Evolutionary conservation across 2,797 vertebrate genomes (phyloP), one percentile per base, ranked within the genome.

Genomic region (Enteromius fasciolatus): DNA sequence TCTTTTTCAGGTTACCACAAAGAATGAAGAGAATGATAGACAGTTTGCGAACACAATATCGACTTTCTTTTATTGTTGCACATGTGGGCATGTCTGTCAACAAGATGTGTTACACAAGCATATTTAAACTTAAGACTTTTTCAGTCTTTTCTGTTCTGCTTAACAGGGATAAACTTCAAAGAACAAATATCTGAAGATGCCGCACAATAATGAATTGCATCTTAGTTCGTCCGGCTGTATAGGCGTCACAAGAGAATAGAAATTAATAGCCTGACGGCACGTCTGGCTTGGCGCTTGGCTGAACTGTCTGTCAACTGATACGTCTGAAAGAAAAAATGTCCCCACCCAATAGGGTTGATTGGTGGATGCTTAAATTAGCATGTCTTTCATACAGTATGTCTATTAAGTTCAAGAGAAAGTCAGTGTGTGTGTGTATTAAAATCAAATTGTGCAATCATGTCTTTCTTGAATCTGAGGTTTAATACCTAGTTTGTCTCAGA

Each of bases 231-330:
- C 2, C 7, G 46, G 20, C 46, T 78, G 14, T 36, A 23, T 36
- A 23, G 36, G 20, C 0, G 0, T 50, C 14, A 73, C 17, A 31
- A 10, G 36, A 3, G 0, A 3, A 25, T 36, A 50, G 28, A 80
- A 79, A 57, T 25, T 6, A 69, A 79, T 41, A 69, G 77, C n/a
- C 46, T 28, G 64, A 78, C 23, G 4, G 74, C 23, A 61, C 1
- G 36, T 44, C 57, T 76, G 74, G 23, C 12, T 76, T 5, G 0
- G 0, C 1, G 0, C 54, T 46, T 20, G 5, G 2, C 9, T 25
- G 23, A 76, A 5, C 2, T 61, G 36, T 61, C 36, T 3, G 36
- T 28, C 54, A 61, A 18, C n/a, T 7, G 5, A 63, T 25, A 76
- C 1, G 3, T 25, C 52, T 75, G 73, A 59, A 57, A 41, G 73